Evolutionary conservation across 64 coral and sea anemone genomes (phyloP).

Genomic region (Actinia tenebrosa): DNA sequence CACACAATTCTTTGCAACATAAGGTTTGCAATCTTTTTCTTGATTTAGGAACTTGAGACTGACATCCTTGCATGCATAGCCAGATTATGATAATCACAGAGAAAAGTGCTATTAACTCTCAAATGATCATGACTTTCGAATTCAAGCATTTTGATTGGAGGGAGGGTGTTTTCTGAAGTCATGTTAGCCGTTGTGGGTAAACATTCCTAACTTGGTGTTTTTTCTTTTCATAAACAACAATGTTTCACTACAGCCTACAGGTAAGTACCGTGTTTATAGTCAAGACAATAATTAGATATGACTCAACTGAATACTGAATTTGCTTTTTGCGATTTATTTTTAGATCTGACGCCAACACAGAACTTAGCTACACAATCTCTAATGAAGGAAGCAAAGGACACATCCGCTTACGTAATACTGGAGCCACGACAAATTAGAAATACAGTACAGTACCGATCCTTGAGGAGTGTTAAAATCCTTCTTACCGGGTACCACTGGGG

Average conservation of each 20-base stretch:
- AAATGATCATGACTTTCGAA: not conserved
- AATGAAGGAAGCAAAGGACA: not conserved
- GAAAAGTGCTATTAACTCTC: too few relatives aligned
- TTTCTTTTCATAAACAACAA: not conserved
- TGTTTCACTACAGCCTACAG: not conserved
- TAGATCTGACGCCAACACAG: not conserved
- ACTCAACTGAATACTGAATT: not conserved
- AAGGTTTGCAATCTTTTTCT: too few relatives aligned
- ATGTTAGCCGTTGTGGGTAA: not conserved
- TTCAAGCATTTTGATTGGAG: not conserved
- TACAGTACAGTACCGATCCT: too few relatives aligned
- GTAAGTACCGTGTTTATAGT: not conserved
- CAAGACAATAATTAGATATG: not conserved
- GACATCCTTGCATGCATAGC: too few relatives aligned
- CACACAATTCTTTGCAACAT: too few relatives aligned
- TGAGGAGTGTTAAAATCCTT: too few relatives aligned
- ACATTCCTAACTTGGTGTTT: not conserved
- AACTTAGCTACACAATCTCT: not conserved
- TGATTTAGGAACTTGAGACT: too few relatives aligned
- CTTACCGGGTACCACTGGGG: too few relatives aligned
- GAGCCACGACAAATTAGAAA: not conserved
- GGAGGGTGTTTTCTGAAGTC: too few relatives aligned
- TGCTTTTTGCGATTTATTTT: not conserved
- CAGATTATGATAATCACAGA: too few relatives aligned
- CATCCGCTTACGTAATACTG: slow-evolving; percentile 1